Evolutionary conservation across 1,140 invertebrate species (phyloP).

Genomic region (Cyclina sinensis): DNA sequence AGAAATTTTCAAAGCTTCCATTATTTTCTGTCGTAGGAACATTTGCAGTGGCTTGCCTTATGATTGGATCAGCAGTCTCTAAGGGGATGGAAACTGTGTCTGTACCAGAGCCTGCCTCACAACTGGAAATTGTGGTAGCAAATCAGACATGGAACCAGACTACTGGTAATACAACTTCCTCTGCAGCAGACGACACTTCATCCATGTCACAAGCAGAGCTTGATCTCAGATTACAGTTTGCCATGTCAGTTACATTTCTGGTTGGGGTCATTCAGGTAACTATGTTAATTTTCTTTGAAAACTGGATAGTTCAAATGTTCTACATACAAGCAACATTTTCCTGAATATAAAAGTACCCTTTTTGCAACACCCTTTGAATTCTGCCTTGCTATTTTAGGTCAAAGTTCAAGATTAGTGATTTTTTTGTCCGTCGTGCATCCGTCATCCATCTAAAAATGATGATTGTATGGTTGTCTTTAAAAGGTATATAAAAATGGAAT

Average conservation of each 20-base stretch:
- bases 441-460: no score
- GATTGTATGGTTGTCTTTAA: no score
- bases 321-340: no score
- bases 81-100: slow-evolving; percentile 67
- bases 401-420: no score
- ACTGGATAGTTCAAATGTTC: no score
- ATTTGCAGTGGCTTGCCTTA: slow-evolving; percentile 86
- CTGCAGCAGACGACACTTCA: not conserved
- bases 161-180: slow-evolving; percentile 72
- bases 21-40: slow-evolving; percentile 84
- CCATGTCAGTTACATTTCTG: slow-evolving; percentile 78
- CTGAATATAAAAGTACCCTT: no score
- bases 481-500: no score
- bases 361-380: no score
- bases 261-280: slow-evolving; percentile 79
- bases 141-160: slow-evolving; percentile 27
- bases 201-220: slow-evolving; percentile 41
- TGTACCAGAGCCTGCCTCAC: not conserved
- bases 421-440: no score
- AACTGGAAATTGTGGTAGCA: not conserved
- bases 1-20: no score
- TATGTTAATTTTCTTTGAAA: no score
- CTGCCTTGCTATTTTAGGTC: no score
- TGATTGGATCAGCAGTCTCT: slow-evolving; percentile 85
- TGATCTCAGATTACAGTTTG: slow-evolving; percentile 71